These are phyloP conservation scores for Phaethornis superciliosus DNA, from an alignment of 2,113 vertebrate species.

Conservation along the genomic window DNA sequence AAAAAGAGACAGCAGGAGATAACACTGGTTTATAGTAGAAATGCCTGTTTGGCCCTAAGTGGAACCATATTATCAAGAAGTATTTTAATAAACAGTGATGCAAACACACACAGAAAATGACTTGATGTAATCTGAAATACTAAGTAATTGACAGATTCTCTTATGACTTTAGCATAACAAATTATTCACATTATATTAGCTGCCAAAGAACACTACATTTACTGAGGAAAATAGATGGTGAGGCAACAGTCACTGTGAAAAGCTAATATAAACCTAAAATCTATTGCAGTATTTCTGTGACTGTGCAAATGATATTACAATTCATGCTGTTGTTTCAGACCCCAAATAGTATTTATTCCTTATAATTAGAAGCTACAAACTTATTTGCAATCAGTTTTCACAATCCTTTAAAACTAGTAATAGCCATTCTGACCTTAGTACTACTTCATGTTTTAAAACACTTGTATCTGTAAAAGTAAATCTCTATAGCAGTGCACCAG, in stretches of 20 bases:
- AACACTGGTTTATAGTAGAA: not conserved
- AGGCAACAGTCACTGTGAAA: not conserved
- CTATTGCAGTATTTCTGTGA: not conserved
- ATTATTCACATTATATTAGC: not conserved
- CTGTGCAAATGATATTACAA: not conserved
- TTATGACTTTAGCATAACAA: not conserved
- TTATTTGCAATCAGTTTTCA: not conserved
- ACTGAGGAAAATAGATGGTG: not conserved
- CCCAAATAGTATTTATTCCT: not conserved
- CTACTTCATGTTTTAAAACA: not conserved
- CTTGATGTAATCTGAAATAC: not conserved
- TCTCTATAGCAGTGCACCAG: not conserved
- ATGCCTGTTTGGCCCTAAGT: not conserved
- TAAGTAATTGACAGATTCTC: not conserved
- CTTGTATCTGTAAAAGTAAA: not conserved
- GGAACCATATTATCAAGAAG: not conserved
- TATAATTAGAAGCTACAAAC: not conserved
- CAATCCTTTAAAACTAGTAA: slow-evolving; percentile 10
- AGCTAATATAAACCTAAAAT: not conserved
- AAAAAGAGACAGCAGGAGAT: not conserved
- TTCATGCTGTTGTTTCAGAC: not conserved
- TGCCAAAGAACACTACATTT: not conserved
- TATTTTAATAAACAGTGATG: not conserved
- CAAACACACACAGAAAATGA: not conserved
- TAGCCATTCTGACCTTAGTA: not conserved